phyloP scores from a whole-genome alignment of 2,888 invertebrate species.

The Caenorhabditis angaria region DNA sequence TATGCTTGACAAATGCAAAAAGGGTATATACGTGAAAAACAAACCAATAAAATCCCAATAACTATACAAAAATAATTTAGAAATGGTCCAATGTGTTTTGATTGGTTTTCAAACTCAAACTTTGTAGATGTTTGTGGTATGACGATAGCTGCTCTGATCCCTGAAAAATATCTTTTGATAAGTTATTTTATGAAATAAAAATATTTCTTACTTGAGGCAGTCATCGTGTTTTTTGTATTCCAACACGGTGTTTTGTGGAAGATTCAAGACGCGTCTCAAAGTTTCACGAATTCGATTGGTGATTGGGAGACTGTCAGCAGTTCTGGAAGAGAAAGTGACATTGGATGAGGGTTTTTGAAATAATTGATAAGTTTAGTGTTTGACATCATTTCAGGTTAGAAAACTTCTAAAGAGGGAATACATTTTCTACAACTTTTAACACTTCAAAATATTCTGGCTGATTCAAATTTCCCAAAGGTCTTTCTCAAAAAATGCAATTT shows the following conservation, averaged over 20 bases:
- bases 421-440: no score
- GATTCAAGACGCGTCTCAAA: conserved; percentile 89
- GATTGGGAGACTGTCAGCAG: conserved; percentile 87
- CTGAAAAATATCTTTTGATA: conserved; percentile 63
- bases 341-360: background rate
- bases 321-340: conserved; percentile 76
- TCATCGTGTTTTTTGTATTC: conserved; percentile 82
- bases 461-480: no score
- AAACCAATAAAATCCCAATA: no score
- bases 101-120: background rate
- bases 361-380: no score
- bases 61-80: no score
- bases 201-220: conserved; percentile 83
- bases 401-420: no score
- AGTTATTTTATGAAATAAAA: no score
- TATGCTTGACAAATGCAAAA: background rate
- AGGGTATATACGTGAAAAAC: background rate
- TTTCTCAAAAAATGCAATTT: background rate
- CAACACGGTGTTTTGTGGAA: conserved; percentile 89
- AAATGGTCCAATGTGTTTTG: no score
- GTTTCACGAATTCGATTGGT: conserved; percentile 93
- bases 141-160: conserved; percentile 75
- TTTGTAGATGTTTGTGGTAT: conserved; percentile 61
- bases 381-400: no score
- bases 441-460: no score